Conservation (phyloP, 2,888 invertebrate genomes). For the Dermolepida albohirtum region DNA sequence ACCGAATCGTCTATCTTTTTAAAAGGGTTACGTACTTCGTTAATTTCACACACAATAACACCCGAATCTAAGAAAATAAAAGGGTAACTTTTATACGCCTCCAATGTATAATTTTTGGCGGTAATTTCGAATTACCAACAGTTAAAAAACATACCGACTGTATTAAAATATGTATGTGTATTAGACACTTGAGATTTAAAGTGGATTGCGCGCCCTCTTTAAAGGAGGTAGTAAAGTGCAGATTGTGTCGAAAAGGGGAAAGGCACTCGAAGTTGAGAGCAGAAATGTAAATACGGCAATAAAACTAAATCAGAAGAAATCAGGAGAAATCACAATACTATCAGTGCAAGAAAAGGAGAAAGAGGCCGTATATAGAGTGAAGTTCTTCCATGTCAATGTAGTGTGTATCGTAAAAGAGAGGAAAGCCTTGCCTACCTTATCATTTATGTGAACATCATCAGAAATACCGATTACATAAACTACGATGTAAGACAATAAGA, state of each 20-base stretch:
- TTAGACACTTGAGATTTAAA: slow-evolving; percentile 59
- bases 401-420: slow-evolving; percentile 15
- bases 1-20: slow-evolving; percentile 46
- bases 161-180: slow-evolving; percentile 63
- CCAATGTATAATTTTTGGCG: slow-evolving; percentile 62
- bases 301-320: slow-evolving; percentile 55
- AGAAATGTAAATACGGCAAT: slow-evolving; percentile 55
- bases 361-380: neutral
- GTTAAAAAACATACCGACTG: slow-evolving; percentile 49
- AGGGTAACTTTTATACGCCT: slow-evolving; percentile 63
- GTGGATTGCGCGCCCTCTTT: slow-evolving; percentile 36
- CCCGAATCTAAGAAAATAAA: slow-evolving; percentile 59
- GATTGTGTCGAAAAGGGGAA: slow-evolving; percentile 41
- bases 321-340: slow-evolving; percentile 36
- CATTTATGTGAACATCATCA: slow-evolving; percentile 38
- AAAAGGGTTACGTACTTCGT: slow-evolving; percentile 61
- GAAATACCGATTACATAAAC: slow-evolving; percentile 35
- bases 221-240: slow-evolving; percentile 37
- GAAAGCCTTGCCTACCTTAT: slow-evolving; percentile 17
- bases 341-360: slow-evolving; percentile 27
- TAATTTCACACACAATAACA: slow-evolving; percentile 67
- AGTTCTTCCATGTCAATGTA: too few species aligned
- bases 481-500: slow-evolving; percentile 36
- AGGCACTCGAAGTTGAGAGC: slow-evolving; percentile 10
- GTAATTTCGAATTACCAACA: slow-evolving; percentile 62